A percentile compares a stretch with the other conserved stretches of the same genome.
These are phyloP conservation scores for Drosophila oshimai DNA, from an alignment of 1,140 invertebrate genomes.

Conservation along the genomic window DNA sequence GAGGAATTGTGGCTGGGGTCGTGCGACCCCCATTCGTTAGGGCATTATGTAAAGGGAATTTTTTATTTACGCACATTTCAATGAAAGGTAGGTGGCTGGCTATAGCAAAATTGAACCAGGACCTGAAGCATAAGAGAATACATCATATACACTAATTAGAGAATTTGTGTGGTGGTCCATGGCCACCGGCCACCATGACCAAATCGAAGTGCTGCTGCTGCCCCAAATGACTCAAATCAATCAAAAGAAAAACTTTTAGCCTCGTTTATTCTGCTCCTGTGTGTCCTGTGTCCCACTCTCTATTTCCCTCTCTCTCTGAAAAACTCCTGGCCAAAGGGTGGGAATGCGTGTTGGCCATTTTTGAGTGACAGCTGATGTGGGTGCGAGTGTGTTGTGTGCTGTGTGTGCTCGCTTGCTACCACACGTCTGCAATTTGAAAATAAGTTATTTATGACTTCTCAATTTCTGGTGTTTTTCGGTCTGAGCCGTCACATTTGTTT, in stretches of 20 bases:
- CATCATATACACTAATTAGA: slow-evolving; percentile 23
- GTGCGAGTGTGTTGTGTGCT: not conserved
- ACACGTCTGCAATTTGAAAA: slow-evolving; percentile 27
- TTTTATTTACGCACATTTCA: slow-evolving; percentile 45
- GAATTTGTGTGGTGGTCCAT: slow-evolving; percentile 13
- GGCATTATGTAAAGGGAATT: slow-evolving; percentile 33
- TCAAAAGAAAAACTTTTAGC: slow-evolving; percentile 35
- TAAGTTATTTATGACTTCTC: slow-evolving; percentile 36
- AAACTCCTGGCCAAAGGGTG: not conserved
- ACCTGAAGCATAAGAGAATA: not conserved
- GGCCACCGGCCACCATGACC: not conserved
- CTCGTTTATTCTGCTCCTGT: slow-evolving; percentile 3
- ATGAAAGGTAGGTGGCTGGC: too few relatives aligned
- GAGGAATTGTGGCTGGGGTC: not conserved
- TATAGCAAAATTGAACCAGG: not conserved
- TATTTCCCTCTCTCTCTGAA: slow-evolving; percentile 13
- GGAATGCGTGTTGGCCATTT: slow-evolving; percentile 23
- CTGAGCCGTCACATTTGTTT: slow-evolving; percentile 16
- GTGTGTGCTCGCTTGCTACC: not conserved
- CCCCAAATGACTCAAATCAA: slow-evolving; percentile 35
- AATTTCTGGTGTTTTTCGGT: slow-evolving; percentile 13
- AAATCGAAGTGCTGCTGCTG: slow-evolving; percentile 5
- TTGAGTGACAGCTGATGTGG: slow-evolving; percentile 35
- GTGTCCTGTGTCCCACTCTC: too few relatives aligned
- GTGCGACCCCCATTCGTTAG: slow-evolving; percentile 8